A percentile compares a stretch with the other conserved stretches of the same genome.
phyloP scores from a whole-genome alignment of 2,113 vertebrate species.

The Anarhynchus alexandrinus region DNA sequence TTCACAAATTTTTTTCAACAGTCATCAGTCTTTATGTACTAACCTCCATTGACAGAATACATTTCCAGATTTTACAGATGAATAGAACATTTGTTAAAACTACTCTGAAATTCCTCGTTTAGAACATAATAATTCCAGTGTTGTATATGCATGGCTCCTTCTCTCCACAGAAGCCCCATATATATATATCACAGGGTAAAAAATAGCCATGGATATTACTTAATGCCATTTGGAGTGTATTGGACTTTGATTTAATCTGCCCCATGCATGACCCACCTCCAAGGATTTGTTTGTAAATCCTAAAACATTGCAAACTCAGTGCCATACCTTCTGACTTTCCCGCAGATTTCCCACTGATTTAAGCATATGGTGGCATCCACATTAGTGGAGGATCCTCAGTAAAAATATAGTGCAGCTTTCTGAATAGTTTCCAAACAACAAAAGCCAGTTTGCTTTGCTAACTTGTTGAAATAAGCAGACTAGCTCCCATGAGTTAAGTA shows the following conservation, averaged over 20 bases:
- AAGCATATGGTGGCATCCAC: not conserved
- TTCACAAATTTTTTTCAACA: not conserved
- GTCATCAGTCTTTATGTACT: constrained; percentile 21
- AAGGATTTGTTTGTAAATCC: not conserved
- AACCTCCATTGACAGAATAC: constrained; percentile 20
- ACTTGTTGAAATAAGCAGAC: not conserved
- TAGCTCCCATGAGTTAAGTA: not conserved
- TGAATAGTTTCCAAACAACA: not conserved
- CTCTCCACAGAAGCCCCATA: not conserved
- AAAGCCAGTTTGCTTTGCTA: not conserved
- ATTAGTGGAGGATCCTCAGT: not conserved
- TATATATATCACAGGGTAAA: not conserved
- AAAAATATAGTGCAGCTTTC: not conserved
- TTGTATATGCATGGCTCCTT: not conserved
- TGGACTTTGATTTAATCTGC: not conserved
- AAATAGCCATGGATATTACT: not conserved
- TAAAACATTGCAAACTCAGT: not conserved
- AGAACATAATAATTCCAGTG: not conserved
- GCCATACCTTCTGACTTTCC: not conserved
- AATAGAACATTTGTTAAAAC: constrained; percentile 13
- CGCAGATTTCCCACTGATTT: not conserved
- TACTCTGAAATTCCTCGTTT: not conserved
- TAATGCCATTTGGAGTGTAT: not conserved
- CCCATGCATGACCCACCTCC: fast-evolving
- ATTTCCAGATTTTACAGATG: constrained; percentile 23